These are phyloP conservation scores for Mercenaria mercenaria DNA, from an alignment of 1,140 invertebrate genomes.

Conservation along the genomic window DNA sequence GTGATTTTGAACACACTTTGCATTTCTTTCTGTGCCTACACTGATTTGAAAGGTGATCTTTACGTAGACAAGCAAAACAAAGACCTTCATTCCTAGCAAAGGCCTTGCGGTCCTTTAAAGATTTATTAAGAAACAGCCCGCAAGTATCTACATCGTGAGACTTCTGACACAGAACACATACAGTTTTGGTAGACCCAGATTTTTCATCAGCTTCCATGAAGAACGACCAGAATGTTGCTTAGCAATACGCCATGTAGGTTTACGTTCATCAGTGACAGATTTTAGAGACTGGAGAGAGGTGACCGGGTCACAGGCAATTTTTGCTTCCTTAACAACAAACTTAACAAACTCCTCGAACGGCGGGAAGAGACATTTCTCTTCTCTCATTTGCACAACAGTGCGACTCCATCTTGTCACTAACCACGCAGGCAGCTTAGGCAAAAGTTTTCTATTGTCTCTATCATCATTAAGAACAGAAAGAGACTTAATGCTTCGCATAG, in stretches of 20 bases:
- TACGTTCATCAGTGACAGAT: background rate
- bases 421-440: constrained; percentile 66
- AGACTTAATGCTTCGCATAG: constrained; percentile 20
- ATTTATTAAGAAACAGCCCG: background rate
- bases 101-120: background rate
- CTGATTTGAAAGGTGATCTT: background rate
- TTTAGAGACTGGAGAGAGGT: constrained; percentile 40
- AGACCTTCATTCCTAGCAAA: background rate
- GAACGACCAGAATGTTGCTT: background rate
- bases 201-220: background rate
- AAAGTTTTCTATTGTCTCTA: constrained; percentile 61
- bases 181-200: background rate
- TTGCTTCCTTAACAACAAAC: constrained; percentile 62
- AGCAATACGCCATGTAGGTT: background rate
- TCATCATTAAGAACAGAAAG: constrained; percentile 55
- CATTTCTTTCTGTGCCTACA: constrained; percentile 20
- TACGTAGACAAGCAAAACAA: constrained; percentile 19
- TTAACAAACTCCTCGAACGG: constrained; percentile 49
- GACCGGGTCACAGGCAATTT: constrained; percentile 61
- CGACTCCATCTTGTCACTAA: constrained; percentile 42
- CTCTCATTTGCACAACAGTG: background rate
- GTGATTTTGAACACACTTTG: background rate
- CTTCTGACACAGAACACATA: background rate
- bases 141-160: background rate
- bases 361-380: constrained; percentile 21